Evolutionary conservation across 1,140 invertebrate species (phyloP), one percentile per base, ranked within the genome.

Genomic region (Condylostylus longicornis): DNA sequence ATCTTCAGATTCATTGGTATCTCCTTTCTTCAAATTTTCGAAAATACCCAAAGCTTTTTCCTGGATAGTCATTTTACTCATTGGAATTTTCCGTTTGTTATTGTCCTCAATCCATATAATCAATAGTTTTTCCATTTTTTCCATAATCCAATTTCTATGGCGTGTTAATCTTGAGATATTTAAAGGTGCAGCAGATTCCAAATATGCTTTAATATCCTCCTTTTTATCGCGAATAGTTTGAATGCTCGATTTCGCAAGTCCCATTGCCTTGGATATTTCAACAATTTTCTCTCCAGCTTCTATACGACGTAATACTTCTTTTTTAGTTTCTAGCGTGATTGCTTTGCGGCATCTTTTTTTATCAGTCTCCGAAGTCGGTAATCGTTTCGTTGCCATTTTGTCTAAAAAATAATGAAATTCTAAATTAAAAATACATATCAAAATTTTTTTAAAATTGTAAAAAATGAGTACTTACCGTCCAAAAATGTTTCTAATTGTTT

Each of bases 111-210:
- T 43, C 42, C 48, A 49, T 18, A 49, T 45, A 41, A 38, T 41
- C 33, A 49, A 37, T 21, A 46, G 35, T 36, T 36, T 7, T 42
- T 51, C 45, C 43, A 49, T 49, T 48, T 49, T 51, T 40, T 45
- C 45, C 36, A 44, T 33, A 5, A 33, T 18, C 14, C 5, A 13
- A 33, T 18, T 33, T 17, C 29, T 33, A 18, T 13, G 14, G 18
- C 32, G 32, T 7, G 32, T 42, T 31, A 42, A 25, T 18, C 32
- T 42, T 25, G 27, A 33, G 19, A 31, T 22, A 25, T 32, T 9
- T 32, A 42, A 33, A 1, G 21, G 20, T 23, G 37, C 35, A 22
- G 37, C 36, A 31, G 17, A 28, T 18, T 37, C 34, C 13, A 21
- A 29, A 33, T 13, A 37, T 23, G 33, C 29, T 33, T 19, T 34